phyloP scores from a whole-genome alignment of 2,113 vertebrate genomes.

The Triplophysa dalaica region DNA sequence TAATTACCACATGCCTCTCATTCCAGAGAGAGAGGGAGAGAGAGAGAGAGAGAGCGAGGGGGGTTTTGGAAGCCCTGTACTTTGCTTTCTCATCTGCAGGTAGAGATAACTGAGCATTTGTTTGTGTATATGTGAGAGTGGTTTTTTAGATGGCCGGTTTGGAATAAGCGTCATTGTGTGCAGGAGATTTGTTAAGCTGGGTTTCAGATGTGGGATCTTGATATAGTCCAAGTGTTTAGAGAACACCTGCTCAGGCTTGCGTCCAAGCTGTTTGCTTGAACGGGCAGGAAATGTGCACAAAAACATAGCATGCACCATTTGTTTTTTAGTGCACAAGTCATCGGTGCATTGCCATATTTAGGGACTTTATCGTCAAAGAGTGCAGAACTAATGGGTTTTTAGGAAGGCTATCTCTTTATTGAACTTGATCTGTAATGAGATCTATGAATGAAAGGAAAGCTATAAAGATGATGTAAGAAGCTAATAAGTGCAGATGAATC shows the following conservation, averaged over 20 bases:
- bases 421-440: neutral
- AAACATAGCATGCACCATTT: neutral
- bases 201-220: constrained; percentile 21
- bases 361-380: neutral
- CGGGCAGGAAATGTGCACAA: neutral
- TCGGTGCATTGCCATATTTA: neutral
- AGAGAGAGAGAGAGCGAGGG: neutral
- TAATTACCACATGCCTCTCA: constrained; percentile 35
- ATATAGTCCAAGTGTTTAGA: constrained; percentile 24
- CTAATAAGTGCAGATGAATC: neutral
- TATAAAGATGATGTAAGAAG: neutral
- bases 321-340: neutral
- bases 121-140: neutral
- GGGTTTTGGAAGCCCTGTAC: constrained; percentile 2
- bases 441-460: neutral
- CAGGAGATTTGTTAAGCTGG: constrained; percentile 15
- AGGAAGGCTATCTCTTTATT: neutral
- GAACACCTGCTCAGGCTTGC: constrained; percentile 26
- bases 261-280: neutral
- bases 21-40: constrained; percentile 12
- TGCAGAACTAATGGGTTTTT: neutral
- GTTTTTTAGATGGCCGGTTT: neutral
- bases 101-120: neutral
- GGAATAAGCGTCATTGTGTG: neutral
- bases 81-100: constrained; percentile 13